A percentile compares a stretch with the other conserved stretches of the same genome.
These are phyloP conservation scores for Tetrapedia diversipes DNA, from an alignment of 2,888 invertebrate genomes.

Conservation along the genomic window DNA sequence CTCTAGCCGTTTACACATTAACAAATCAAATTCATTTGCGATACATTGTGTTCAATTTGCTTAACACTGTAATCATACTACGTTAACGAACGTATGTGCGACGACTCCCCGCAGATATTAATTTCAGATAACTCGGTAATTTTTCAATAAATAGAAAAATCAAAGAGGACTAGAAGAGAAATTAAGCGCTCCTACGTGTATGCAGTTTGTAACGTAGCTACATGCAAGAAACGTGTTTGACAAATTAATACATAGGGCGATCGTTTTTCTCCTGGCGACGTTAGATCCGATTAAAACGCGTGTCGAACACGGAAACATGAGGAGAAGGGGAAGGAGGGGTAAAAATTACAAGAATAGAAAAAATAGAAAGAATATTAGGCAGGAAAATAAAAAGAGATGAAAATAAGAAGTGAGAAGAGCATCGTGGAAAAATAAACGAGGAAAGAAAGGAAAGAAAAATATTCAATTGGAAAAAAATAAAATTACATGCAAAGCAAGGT, in stretches of 20 bases:
- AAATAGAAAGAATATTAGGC: background rate
- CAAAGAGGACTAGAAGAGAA: background rate
- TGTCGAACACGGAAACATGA: conserved; percentile 9
- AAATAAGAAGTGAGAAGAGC: too few species aligned
- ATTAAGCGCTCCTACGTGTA: background rate
- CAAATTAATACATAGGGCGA: conserved; percentile 40
- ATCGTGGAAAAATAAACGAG: too few species aligned
- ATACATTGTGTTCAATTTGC: background rate
- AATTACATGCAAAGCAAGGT: too few species aligned
- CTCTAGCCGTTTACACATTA: background rate
- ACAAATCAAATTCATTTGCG: background rate
- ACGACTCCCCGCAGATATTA: conserved; percentile 9
- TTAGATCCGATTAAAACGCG: conserved; percentile 22
- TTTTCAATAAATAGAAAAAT: background rate
- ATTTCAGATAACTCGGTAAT: conserved; percentile 23
- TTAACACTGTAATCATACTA: background rate
- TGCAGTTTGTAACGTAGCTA: background rate
- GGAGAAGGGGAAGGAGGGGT: background rate
- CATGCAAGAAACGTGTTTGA: conserved; percentile 21
- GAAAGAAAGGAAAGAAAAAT: too few species aligned
- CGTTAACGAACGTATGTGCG: background rate
- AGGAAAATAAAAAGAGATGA: too few species aligned
- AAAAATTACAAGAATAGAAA: background rate
- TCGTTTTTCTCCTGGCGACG: background rate
- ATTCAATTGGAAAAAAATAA: too few species aligned